Base-by-base conservation (phyloP, 2,797 vertebrate species). In the Glossophaga mutica region DNA sequence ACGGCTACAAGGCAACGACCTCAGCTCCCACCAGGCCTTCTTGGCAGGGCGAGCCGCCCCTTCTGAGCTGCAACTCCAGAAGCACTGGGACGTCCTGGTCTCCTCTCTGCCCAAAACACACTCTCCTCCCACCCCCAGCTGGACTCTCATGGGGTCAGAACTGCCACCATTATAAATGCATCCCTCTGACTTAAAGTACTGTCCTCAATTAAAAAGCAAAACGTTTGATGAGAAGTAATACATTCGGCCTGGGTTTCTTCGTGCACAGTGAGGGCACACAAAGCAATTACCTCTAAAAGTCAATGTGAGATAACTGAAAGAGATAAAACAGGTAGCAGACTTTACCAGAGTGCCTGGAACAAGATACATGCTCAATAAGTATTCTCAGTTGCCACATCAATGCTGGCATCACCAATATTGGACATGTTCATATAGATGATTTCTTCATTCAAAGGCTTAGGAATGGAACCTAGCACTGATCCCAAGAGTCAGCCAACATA, bases 31-130 rank as follows among this genome's bases (percentile, higher is more conserved):
- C 89, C 89, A 95, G 70, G 48, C 15, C 34, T 83, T 96, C 73
- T 70, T 92, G 88, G 95, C 96, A 97, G 55, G 44, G 73, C n/a
- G 22, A 50, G 78, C 37, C 9, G 44, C n/a, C 34, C 78, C 29
- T 24, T 87, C 39, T 44, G 48, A 55, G 46, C 46, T n/a, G 1
- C 7, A 55, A 65, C 62, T 85, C 87, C 39, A 82, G 68, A 71
- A 85, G 59, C 19, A 4, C 26, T 78, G 32, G 37, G 82, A 78
- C 85, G 55, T 50, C 82, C 65, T 10, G 26, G 16, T 42, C 77
- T 86, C 29, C 74, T 74, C 42, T 46, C 59, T 15, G 32, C 29
- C 50, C 57, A 39, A 83, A 73, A 68, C 12, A 32, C 4, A 39
- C 37, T 48, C 37, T 42, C 22, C 21, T 78, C 39, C 74, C n/a